Evolutionary conservation across 2,113 vertebrate species (phyloP).

Genomic region (Anoplopoma fimbria): DNA sequence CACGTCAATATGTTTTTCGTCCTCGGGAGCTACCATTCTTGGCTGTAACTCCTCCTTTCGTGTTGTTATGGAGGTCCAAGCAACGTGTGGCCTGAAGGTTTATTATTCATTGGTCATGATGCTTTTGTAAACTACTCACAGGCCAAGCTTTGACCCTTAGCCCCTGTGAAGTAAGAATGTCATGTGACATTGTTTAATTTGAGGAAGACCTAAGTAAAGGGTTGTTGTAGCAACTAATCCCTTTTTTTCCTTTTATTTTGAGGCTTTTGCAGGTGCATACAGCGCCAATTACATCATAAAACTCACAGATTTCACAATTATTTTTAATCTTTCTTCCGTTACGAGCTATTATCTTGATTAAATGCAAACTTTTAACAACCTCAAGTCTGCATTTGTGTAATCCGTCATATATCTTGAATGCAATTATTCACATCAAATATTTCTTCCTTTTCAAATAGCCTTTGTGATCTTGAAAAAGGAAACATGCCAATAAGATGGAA

Average conservation of each 20-base stretch:
- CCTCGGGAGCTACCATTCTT: background rate
- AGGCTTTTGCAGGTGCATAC: background rate
- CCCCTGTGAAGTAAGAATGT: background rate
- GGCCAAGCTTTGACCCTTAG: background rate
- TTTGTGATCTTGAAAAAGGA: no score
- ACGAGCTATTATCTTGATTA: background rate
- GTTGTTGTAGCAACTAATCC: background rate
- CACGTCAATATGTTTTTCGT: background rate
- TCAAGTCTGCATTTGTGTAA: background rate
- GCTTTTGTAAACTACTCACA: conserved; percentile 21
- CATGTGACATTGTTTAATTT: background rate
- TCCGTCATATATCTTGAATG: background rate
- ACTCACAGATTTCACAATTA: background rate
- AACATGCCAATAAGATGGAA: no score
- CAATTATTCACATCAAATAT: background rate
- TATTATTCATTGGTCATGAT: conserved; percentile 1
- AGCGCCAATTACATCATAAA: background rate
- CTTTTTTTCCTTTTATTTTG: background rate
- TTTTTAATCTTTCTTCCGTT: background rate
- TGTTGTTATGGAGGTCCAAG: background rate
- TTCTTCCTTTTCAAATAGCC: no score
- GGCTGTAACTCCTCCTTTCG: background rate
- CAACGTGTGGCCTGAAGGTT: background rate
- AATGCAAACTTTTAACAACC: background rate
- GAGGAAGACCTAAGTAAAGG: background rate